phyloP scores from a whole-genome alignment of 2,888 invertebrate genomes.

The Orchestes rusci region DNA sequence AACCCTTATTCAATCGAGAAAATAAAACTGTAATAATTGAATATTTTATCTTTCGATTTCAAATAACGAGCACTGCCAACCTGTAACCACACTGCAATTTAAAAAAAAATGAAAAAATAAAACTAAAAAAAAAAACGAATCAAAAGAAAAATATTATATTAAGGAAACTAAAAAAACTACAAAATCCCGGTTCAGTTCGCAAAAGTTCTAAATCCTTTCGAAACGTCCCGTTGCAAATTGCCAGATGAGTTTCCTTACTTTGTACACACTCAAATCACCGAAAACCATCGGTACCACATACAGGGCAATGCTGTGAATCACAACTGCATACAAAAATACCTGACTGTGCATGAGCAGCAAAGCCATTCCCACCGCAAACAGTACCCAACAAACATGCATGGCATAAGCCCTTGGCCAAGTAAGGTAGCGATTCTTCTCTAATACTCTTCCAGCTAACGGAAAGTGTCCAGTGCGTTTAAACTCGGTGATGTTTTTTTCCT shows the following conservation, averaged over 20 bases:
- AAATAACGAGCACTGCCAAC: no score
- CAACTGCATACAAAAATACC: constrained; percentile 51
- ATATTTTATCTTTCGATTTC: no score
- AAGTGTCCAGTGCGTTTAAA: constrained; percentile 53
- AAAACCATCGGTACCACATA: constrained; percentile 10
- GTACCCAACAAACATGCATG: constrained; percentile 61
- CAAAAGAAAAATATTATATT: no score
- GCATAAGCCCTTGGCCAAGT: constrained; percentile 25
- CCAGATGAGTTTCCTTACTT: constrained; percentile 5
- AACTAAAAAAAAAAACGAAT: constrained; percentile 3
- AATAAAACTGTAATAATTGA: no score
- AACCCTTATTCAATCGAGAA: no score
- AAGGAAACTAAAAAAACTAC: no score
- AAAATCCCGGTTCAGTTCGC: no score
- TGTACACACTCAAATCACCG: constrained; percentile 1
- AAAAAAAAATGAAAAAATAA: no score
- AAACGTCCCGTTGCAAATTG: no score
- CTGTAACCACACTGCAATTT: no score
- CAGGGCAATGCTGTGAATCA: constrained; percentile 50
- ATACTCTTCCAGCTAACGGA: constrained; percentile 35
- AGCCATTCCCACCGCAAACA: constrained; percentile 47
- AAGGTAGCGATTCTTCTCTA: constrained; percentile 25
- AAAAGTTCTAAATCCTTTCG: no score
- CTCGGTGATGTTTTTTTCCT: constrained; percentile 54
- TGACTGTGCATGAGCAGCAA: constrained; percentile 44